Evolutionary conservation across 1,140 invertebrate genomes (phyloP).

Genomic region (Subanguina moxae): DNA sequence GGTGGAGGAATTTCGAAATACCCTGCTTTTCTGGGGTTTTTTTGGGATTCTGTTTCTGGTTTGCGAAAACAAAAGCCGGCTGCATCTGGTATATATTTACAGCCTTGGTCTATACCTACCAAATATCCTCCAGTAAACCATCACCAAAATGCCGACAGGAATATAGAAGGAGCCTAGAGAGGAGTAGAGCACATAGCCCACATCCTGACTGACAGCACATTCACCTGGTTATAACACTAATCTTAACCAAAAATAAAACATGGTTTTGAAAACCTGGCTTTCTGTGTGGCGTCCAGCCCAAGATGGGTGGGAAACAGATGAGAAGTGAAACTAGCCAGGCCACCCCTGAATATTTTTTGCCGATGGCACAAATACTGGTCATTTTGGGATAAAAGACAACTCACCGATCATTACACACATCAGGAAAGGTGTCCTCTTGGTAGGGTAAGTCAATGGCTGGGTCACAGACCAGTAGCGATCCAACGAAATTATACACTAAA

Average conservation of each 20-base stretch:
- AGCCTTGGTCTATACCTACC: neutral
- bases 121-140: slow-evolving; percentile 62
- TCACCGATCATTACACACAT: slow-evolving; percentile 64
- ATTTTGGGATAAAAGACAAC: neutral
- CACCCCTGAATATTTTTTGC: slow-evolving; percentile 60
- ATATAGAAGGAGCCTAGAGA: slow-evolving; percentile 63
- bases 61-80: no score
- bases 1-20: no score
- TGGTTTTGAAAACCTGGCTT: slow-evolving; percentile 8
- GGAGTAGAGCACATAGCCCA: slow-evolving; percentile 63
- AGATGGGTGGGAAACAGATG: slow-evolving; percentile 88
- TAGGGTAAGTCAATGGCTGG: slow-evolving; percentile 66
- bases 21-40: no score
- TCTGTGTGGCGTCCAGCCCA: slow-evolving; percentile 73
- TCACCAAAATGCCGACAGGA: slow-evolving; percentile 62
- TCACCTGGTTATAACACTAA: slow-evolving; percentile 24
- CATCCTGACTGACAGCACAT: slow-evolving; percentile 61
- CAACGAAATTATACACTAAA: slow-evolving; percentile 61
- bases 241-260: no score
- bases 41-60: no score
- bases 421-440: slow-evolving; percentile 65
- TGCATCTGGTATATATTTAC: no score
- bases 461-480: slow-evolving; percentile 65
- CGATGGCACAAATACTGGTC: slow-evolving; percentile 38
- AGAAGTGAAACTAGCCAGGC: slow-evolving; percentile 90